Evolutionary conservation across 2,888 invertebrate genomes (phyloP).

Genomic region (Pammene fasciana): DNA sequence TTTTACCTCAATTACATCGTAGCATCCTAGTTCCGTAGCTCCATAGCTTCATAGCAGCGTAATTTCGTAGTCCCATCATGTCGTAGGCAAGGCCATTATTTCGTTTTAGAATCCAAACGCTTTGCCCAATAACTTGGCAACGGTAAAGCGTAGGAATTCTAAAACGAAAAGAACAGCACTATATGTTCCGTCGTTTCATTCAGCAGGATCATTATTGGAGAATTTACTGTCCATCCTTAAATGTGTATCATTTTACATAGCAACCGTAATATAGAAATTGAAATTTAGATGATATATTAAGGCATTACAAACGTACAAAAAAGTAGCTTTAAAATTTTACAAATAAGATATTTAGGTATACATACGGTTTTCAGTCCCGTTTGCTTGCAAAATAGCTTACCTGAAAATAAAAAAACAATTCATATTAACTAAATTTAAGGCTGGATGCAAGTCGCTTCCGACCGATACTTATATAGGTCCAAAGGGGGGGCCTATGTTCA

Average conservation of each 20-base stretch:
- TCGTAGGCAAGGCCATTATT: slow-evolving; percentile 66
- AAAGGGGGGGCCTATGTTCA: no score
- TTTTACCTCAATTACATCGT: background rate
- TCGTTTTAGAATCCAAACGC: slow-evolving; percentile 98
- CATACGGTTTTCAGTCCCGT: background rate
- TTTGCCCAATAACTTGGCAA: slow-evolving; percentile 89
- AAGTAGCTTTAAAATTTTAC: no score
- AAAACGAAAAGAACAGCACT: slow-evolving; percentile 85
- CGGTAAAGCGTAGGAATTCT: slow-evolving; percentile 99
- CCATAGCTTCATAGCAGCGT: slow-evolving; percentile 44
- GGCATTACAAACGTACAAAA: no score
- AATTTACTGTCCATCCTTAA: background rate
- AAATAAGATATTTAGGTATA: background rate
- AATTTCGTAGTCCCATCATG: slow-evolving; percentile 49
- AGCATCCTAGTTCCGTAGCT: slow-evolving; percentile 17
- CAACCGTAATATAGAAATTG: no score
- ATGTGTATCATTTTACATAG: background rate
- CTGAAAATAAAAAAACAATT: slow-evolving; percentile 1
- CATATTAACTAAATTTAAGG: no score
- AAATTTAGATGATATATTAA: no score
- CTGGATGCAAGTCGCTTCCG: no score
- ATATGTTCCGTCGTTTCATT: slow-evolving; percentile 48
- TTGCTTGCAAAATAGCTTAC: slow-evolving; percentile 4
- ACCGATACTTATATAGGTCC: no score
- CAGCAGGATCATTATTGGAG: slow-evolving; percentile 20